These are phyloP conservation scores for Brachyalestes nurse DNA, from an alignment of 2,797 vertebrate genomes.

Conservation along the genomic window DNA sequence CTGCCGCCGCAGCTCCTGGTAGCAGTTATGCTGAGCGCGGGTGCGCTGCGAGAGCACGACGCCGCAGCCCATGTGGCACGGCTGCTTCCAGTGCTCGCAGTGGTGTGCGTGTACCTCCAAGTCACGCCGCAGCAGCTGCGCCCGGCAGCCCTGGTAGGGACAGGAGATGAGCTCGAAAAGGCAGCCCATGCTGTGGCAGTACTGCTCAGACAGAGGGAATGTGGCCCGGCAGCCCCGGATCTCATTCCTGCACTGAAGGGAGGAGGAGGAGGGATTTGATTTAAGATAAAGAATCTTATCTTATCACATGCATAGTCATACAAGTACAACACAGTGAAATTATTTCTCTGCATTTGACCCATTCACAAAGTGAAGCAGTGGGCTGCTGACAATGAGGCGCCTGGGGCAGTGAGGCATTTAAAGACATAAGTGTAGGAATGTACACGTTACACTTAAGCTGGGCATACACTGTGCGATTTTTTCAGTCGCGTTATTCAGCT, in stretches of 20 bases:
- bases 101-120: constrained; percentile 62
- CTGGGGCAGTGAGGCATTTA: too few species aligned
- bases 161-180: constrained; percentile 66
- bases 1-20: constrained; percentile 62
- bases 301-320: too few species aligned
- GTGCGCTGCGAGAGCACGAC: constrained; percentile 55
- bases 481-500: too few species aligned
- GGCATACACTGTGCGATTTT: too few species aligned
- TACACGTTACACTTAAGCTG: too few species aligned
- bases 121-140: constrained; percentile 59
- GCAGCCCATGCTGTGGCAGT: constrained; percentile 67
- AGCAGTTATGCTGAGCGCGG: constrained; percentile 69
- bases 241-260: constrained; percentile 70
- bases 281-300: too few species aligned
- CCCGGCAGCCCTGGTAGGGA: constrained; percentile 69
- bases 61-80: constrained; percentile 71
- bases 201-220: constrained; percentile 67
- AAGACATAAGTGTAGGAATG: too few species aligned
- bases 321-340: too few species aligned
- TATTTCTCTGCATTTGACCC: too few species aligned
- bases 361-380: too few species aligned
- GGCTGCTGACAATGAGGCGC: too few species aligned
- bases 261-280: neutral
- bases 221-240: constrained; percentile 71
- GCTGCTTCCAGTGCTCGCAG: constrained; percentile 62